phyloP scores from a whole-genome alignment of 1,140 invertebrate species.

The Drosophila paulistorum region DNA sequence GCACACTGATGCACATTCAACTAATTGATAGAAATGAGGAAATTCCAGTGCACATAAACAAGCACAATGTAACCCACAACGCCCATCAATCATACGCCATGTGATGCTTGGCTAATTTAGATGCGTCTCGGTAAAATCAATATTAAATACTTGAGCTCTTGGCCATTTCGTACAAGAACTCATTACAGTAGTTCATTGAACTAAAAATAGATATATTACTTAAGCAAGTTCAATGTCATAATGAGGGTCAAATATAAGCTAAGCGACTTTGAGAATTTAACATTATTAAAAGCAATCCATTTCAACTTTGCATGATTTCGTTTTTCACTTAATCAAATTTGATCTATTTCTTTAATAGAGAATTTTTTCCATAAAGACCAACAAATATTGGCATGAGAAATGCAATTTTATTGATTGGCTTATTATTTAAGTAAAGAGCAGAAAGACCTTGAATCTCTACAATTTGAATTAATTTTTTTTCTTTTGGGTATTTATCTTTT shows the following conservation, averaged over 20 bases:
- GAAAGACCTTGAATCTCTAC: neutral
- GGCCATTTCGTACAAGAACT: slow-evolving; percentile 16
- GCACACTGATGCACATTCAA: neutral
- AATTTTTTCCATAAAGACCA: neutral
- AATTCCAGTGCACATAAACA: neutral
- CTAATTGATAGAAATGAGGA: slow-evolving; percentile 24
- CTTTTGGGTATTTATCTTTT: neutral
- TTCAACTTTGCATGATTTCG: neutral
- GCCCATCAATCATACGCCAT: slow-evolving; percentile 29
- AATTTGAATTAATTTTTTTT: neutral
- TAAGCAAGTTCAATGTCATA: slow-evolving; percentile 4
- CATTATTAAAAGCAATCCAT: neutral
- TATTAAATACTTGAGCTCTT: slow-evolving; percentile 22
- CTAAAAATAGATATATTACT: neutral
- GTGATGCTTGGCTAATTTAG: slow-evolving; percentile 12
- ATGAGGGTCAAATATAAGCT: neutral
- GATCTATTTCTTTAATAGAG: neutral
- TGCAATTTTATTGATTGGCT: slow-evolving; percentile 1
- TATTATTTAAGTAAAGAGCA: neutral
- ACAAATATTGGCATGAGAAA: neutral
- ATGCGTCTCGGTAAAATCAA: slow-evolving; percentile 24
- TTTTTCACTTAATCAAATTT: neutral
- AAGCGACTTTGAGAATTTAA: neutral
- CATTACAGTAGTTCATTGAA: neutral
- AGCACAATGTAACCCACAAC: neutral